These are phyloP conservation scores for Tragelaphus oryx DNA, from an alignment of 2,797 vertebrate species.

Conservation along the genomic window DNA sequence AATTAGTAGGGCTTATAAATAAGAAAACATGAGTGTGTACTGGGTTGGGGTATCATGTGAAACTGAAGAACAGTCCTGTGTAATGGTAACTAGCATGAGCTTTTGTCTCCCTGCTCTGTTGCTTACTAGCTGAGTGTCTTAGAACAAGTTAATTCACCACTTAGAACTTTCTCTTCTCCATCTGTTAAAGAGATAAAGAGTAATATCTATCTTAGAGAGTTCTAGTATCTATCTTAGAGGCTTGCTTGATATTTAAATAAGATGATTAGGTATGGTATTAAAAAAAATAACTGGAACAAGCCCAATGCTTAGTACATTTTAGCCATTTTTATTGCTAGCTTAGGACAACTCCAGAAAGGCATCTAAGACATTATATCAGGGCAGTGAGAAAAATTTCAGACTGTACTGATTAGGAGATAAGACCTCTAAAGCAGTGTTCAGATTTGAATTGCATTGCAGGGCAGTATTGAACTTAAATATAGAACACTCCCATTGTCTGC, in stretches of 20 bases:
- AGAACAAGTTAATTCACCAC: background rate
- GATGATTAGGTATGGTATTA: background rate
- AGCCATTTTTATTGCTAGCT: conserved; percentile 20
- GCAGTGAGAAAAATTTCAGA: background rate
- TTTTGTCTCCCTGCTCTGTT: background rate
- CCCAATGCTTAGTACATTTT: background rate
- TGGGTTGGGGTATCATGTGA: background rate
- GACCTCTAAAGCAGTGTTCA: background rate
- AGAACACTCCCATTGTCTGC: background rate
- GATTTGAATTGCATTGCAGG: background rate
- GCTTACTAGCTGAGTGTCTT: background rate
- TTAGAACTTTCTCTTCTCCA: background rate
- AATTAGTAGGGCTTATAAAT: background rate
- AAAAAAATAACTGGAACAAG: background rate
- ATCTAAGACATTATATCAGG: background rate
- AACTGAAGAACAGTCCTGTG: background rate
- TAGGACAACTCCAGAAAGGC: background rate
- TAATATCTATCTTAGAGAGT: background rate
- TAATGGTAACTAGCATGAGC: background rate
- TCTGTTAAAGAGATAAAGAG: background rate
- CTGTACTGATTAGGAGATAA: background rate
- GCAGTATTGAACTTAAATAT: background rate
- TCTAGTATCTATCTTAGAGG: background rate
- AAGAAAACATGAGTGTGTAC: background rate
- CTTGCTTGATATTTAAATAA: background rate